phyloP scores from a whole-genome alignment of 1,140 invertebrate genomes.

The Meloidogyne floridensis region DNA sequence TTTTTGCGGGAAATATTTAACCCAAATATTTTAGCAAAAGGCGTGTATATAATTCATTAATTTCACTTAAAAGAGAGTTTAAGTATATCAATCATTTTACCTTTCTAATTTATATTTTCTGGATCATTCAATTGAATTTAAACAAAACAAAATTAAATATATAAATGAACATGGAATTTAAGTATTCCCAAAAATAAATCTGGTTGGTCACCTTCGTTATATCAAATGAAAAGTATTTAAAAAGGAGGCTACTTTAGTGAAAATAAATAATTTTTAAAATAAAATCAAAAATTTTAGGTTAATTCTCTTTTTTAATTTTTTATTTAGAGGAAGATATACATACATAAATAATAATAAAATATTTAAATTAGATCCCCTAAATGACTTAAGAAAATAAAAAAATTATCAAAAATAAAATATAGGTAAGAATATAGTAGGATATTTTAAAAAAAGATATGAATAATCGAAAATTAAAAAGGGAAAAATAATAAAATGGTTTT shows the following conservation, averaged over 20 bases:
- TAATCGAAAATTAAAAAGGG: neutral
- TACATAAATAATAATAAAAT: no score
- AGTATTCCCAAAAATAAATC: no score
- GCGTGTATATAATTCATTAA: neutral
- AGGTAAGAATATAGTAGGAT: neutral
- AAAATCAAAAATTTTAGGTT: no score
- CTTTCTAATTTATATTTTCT: neutral
- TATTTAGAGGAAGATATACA: no score
- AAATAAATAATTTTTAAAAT: no score
- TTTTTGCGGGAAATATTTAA: neutral
- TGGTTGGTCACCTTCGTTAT: no score
- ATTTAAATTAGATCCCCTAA: no score
- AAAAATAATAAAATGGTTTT: neutral
- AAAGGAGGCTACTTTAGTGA: no score
- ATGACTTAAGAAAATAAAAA: no score
- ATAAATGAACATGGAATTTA: neutral
- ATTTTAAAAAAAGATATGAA: neutral
- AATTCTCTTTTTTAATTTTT: no score
- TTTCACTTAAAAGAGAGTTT: neutral
- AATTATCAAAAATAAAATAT: neutral
- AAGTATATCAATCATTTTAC: slow-evolving; percentile 6
- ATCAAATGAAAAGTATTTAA: no score
- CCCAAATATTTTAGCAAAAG: neutral
- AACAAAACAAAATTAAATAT: neutral
- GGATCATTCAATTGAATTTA: neutral